Evolutionary conservation across 2,888 invertebrate genomes (phyloP), one percentile per base, ranked within the genome.

Genomic region (Cephus rjabovi): DNA sequence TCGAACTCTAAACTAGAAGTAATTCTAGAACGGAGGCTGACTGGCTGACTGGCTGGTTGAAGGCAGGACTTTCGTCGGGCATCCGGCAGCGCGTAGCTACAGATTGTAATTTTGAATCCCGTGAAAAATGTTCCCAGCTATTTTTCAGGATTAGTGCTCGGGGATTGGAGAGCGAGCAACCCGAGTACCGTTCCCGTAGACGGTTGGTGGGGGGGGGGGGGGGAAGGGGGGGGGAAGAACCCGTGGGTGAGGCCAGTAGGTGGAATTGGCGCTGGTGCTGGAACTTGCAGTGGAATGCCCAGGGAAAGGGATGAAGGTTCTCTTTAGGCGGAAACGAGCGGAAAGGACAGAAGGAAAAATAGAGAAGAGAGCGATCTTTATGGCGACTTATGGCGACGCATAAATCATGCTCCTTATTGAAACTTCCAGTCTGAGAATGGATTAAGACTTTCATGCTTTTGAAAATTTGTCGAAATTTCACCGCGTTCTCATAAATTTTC

Each of bases 321-420:
- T 37, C 37, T 37, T 37, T 37, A 33, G 75, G 78, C 75, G 75
- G 76, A 76, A 80, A 74, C 37, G 77, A 74, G 76, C 71, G 40
- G 75, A 74, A 74, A 76, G 79, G 75, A 80, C 77, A 78, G 76
- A 78, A 78, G 76, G 35, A 77, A 77, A 77, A 76, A 77, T 75
- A 77, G 76, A 71, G 73, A 79, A 74, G 81, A 83, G 79, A 83
- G 82, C 85, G 86, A 83, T 85, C 88, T 88, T 90, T 89, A 89
- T 85, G 86, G 84, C 81, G 81, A 83, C 83, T 90, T 89, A 89
- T 84, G 86, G 85, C 81, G 81, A 83, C 83, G 83, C 85, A 88
- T 89, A 89, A 88, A 85, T 89, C 89, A 89, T 81, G 81, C 81
- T 82, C 83, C 83, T 89, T 89, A 89, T 90, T 90, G 90, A 87